Evolutionary conservation across 2,113 vertebrate genomes (phyloP), one percentile per base, ranked within the genome.

Genomic region (Falco punctatus): DNA sequence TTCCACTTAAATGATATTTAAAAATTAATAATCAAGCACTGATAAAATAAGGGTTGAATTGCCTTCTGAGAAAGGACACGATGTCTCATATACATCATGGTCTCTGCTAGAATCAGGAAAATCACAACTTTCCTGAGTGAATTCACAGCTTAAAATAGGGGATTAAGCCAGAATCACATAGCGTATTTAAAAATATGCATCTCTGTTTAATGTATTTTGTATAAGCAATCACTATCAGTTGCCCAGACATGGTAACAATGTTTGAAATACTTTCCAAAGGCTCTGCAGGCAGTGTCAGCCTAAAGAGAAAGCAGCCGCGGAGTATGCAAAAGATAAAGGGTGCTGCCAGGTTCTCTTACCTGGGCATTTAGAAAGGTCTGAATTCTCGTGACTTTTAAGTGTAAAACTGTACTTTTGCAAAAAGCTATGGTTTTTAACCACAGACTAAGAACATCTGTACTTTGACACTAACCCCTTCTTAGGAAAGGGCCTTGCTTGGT

Each of bases 31-130:
- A 66, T 51, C 13, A 65, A 80, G 9, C 22, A 62, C n/a, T 88
- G 57, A 64, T 38, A 59, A 73, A 62, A 9, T 35, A 46, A 75
- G 24, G 16, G 28, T 28, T 44, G 46, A 87, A 87, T 13, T 70
- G 46, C 28, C 32, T 73, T 74, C 40, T 90, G 40, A 71, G 35
- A 55, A 69, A 77, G 35, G 28, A 92, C 54, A 55, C n/a, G 59
- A 16, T 32, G 10, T 52, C 49, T 59, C 55, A 74, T 2, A 1
- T 4, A 44, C 3, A 13, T 40, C 0, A 0, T 33, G 13, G 9
- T 75, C 3, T 54, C 40, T 80, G 20, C 61, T 49, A 26, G 28
- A 72, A 67, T 46, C 21, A 74, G 22, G 64, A 78, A 82, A 92
- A 80, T 66, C 5, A 35, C 17, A 49, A 67, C 12, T 85, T 77